A percentile compares a stretch with the other conserved stretches of the same genome.
Conservation (phyloP, 2,888 invertebrate genomes). For the Drosophila differens region DNA sequence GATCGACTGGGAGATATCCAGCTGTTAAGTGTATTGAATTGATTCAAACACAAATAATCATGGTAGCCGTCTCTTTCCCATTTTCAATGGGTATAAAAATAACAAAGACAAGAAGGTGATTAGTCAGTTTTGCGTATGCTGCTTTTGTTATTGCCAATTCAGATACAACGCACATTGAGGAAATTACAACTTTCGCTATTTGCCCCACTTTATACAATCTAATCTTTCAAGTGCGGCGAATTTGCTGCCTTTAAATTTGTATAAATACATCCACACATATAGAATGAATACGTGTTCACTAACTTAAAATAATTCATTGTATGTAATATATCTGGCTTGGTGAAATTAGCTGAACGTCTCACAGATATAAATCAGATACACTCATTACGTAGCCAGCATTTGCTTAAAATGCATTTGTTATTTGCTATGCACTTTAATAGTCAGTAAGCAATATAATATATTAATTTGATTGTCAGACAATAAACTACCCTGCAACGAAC, state of each 20-base stretch:
- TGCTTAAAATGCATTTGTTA: not conserved
- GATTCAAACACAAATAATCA: not conserved
- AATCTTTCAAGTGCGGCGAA: slow-evolving; percentile 16
- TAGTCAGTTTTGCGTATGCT: slow-evolving; percentile 4
- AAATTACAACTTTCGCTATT: slow-evolving; percentile 36
- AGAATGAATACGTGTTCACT: slow-evolving; percentile 1
- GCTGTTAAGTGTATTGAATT: not conserved
- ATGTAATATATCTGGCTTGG: not conserved
- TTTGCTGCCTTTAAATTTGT: not conserved
- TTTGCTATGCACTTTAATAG: not conserved
- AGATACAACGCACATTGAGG: slow-evolving; percentile 23
- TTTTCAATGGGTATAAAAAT: not conserved
- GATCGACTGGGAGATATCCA: not conserved
- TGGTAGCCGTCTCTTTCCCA: not conserved
- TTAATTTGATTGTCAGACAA: not conserved
- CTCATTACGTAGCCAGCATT: not conserved
- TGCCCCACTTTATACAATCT: slow-evolving; percentile 44
- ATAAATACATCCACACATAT: not conserved
- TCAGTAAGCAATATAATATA: not conserved
- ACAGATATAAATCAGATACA: slow-evolving; percentile 1
- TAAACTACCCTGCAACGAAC: not conserved
- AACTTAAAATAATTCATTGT: not conserved
- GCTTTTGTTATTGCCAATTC: slow-evolving; percentile 15
- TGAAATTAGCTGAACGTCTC: not conserved
- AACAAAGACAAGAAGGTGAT: not conserved